Percentiles rank a stretch among this genome's conserved stretches.
Evolutionary conservation across 1,140 invertebrate genomes (phyloP).

Genomic region (Daktulosphaira vitifoliae): DNA sequence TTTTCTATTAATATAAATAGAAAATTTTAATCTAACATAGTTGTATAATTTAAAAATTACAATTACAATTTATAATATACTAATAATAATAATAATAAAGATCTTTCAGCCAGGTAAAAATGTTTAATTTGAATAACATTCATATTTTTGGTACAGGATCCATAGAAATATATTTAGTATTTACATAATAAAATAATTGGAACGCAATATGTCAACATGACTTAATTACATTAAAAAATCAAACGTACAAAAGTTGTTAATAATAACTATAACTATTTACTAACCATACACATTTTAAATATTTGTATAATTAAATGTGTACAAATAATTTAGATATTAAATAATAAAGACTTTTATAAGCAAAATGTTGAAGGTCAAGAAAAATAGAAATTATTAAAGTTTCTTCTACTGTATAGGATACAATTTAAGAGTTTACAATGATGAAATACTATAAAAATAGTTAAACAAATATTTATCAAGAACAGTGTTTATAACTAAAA

Average conservation of each 20-base stretch:
- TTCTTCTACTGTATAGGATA: neutral
- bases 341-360: neutral
- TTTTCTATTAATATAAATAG: no score
- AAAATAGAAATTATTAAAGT: neutral
- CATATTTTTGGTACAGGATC: no score
- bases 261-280: constrained; percentile 17
- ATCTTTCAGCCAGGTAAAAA: no score
- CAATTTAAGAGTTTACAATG: neutral
- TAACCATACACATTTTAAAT: neutral
- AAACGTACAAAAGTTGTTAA: constrained; percentile 25
- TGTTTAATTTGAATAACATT: no score
- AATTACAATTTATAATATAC: no score
- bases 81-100: no score
- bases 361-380: neutral
- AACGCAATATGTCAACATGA: constrained; percentile 12
- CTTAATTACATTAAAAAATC: constrained; percentile 3
- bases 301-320: neutral
- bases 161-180: no score
- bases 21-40: no score
- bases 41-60: no score
- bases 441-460: neutral
- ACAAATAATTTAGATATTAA: neutral
- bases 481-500: no score
- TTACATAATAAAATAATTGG: neutral
- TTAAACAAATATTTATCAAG: neutral